Base-by-base conservation (phyloP, 35 echinoderm and acorn worm species). In the Heliocidaris tuberculata region DNA sequence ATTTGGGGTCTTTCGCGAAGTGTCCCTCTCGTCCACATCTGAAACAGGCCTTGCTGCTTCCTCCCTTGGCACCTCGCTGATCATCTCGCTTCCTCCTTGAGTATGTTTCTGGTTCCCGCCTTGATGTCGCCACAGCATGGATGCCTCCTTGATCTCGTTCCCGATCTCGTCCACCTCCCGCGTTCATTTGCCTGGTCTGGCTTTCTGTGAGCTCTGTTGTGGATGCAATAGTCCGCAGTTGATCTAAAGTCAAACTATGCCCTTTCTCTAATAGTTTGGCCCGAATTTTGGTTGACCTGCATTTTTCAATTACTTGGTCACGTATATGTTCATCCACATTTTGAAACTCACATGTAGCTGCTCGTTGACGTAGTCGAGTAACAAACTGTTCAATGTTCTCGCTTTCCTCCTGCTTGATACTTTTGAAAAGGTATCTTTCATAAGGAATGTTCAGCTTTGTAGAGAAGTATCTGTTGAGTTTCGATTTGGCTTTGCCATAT, bases 231-330 rank as follows among this genome's bases (percentile, higher is more conserved):
- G 95, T 97, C 48, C 85, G 48, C 49, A 94, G 17, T 17, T 96
- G 78, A 85, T 95, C 93, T 6, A 97, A 87, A 27, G 90, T 97
- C 78, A 94, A 32, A 91, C 48, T 92, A 21, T 97, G 7, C 31
- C 96, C 95, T 61, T 95, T 97, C 48, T 94, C 90, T 65, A 54
- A 30, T 24, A 97, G 29, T 94, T 61, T 97, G 19, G 70, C 30
- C 12, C 31, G 47, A 30, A 97, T 95, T 65, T 95, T 97, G 21
- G 27, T 16, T 15, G 96, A 97, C 61, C 50, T 97, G 94, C 96
- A 97, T 48, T 97, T 95, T 92, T 94, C 90, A 27, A 97, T 97
- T 5, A 97, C 96, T 78, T 91, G 92, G 48, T 97, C 85, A 7
- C 92, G 13, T 49, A 7, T 54, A 60, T 60, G 35, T 59, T 94